Conservation (phyloP, 2,888 invertebrate genomes). For the Dugesia japonica region DNA sequence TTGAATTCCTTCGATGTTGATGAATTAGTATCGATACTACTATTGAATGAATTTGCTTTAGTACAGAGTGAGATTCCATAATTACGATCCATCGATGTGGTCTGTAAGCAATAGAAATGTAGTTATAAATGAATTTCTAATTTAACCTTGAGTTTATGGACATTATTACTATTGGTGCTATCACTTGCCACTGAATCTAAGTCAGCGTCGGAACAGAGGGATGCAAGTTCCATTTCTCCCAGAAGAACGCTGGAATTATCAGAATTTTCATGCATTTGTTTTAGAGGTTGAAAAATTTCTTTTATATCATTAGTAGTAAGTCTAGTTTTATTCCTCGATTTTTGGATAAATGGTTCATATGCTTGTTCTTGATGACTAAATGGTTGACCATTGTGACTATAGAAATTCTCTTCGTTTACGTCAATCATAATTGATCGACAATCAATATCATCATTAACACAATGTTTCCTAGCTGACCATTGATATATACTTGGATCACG, state of each 20-base stretch:
- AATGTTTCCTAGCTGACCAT: constrained; percentile 5
- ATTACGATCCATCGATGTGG: neutral
- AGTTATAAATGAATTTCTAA: too few species aligned
- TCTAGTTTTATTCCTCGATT: neutral
- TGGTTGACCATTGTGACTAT: neutral
- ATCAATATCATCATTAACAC: neutral
- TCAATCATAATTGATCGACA: neutral
- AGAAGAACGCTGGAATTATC: neutral
- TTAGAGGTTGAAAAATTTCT: neutral
- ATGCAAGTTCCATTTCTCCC: neutral
- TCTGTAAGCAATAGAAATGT: neutral
- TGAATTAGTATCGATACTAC: neutral
- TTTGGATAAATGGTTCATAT: neutral
- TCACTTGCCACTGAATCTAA: neutral
- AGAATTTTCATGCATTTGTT: neutral
- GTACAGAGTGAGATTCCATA: neutral
- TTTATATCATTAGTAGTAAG: neutral
- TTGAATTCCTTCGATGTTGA: neutral
- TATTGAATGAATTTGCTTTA: neutral
- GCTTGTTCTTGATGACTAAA: neutral
- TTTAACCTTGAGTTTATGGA: neutral
- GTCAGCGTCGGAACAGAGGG: neutral
- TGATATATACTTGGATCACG: constrained; percentile 6
- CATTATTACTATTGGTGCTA: neutral
- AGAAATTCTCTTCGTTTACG: neutral